Base-by-base conservation (phyloP, 1,140 invertebrate species). In the Ctenoplectra terminalis region DNA sequence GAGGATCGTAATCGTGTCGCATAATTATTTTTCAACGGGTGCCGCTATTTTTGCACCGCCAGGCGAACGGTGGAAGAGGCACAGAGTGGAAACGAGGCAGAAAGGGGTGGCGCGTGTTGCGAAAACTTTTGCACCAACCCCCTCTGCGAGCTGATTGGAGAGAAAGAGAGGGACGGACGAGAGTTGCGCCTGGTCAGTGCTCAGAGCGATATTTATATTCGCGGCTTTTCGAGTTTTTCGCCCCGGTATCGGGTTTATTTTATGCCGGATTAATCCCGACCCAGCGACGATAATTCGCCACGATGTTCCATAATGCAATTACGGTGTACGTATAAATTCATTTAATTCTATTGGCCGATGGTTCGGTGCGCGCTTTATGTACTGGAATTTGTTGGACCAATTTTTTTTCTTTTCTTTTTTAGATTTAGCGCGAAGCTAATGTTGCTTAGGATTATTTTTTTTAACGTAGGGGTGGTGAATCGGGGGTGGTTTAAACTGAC, bases 1-100 rank as follows among this genome's bases (percentile, higher is more conserved):
- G 64, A 40, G 11, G 82, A 88, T 84, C 87, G 84, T 67, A 81
- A 86, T 88, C 80, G 83, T 66, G 80, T 40, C 52, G 80, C 79
- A 82, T 88, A 89, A 89, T 89, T 89, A 88, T 87, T 87, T 37
- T 31, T 83, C 79, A 85, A 56, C 85, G 60, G 56, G 52, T 76
- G 63, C 63, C 66, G 77, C 85, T 87, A 81, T 87, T 87, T 87
- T 87, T 83, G 78, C 72, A 54, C 70, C 29, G 60, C 31, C 43
- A 50, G 66, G 66, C 50, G 56, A 17, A 58, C 64, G 60, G 23
- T 48, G 46, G 11, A 23, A n/a, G 67, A 26, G 31, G 23, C 17
- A 11, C 20, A n/a, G 29, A 9, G 20, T 5, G 17, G 43, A 50
- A 50, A 69, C 26, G 66, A 23, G 66, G 17, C 8, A 9, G 46